phyloP scores from a whole-genome alignment of 2,113 vertebrate species.

The Dunckerocampus dactyliophorus region DNA sequence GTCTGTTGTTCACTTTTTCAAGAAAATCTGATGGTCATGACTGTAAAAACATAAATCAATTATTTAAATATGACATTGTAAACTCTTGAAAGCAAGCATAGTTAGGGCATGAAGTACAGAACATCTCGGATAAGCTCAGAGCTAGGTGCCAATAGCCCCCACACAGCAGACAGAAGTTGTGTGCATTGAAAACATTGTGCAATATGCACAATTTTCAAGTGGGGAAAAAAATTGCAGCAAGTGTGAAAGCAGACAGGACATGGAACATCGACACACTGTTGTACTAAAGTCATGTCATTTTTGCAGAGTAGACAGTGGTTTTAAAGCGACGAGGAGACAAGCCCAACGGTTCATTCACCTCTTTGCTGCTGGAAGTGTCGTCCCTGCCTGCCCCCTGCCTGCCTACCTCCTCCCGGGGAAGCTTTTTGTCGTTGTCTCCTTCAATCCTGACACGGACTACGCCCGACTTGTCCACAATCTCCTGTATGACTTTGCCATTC shows the following conservation, averaged over 20 bases:
- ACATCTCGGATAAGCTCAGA: slow-evolving; percentile 2
- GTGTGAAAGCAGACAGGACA: slow-evolving; percentile 32
- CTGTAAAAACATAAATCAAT: background rate
- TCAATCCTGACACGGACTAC: slow-evolving; percentile 89
- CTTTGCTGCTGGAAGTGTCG: slow-evolving; percentile 66
- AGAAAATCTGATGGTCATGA: background rate
- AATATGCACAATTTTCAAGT: slow-evolving; percentile 7
- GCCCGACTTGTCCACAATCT: slow-evolving; percentile 92
- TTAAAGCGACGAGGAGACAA: slow-evolving; percentile 11
- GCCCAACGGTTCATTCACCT: slow-evolving; percentile 66
- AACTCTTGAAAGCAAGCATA: background rate
- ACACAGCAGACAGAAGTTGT: slow-evolving; percentile 19
- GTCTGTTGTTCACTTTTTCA: background rate
- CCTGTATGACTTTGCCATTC: slow-evolving; percentile 90
- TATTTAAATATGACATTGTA: too few relatives aligned
- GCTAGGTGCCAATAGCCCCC: slow-evolving; percentile 11
- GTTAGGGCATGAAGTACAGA: background rate
- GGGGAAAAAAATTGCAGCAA: slow-evolving; percentile 15
- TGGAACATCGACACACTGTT: slow-evolving; percentile 8
- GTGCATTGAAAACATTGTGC: slow-evolving; percentile 9
- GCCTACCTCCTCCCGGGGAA: slow-evolving; percentile 84
- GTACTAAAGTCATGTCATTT: slow-evolving; percentile 6
- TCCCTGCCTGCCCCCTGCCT: slow-evolving; percentile 67
- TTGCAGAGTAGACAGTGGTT: background rate
- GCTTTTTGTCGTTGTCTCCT: slow-evolving; percentile 89